Base-by-base conservation (phyloP, 2,113 vertebrate species). In the Lanius ludovicianus region DNA sequence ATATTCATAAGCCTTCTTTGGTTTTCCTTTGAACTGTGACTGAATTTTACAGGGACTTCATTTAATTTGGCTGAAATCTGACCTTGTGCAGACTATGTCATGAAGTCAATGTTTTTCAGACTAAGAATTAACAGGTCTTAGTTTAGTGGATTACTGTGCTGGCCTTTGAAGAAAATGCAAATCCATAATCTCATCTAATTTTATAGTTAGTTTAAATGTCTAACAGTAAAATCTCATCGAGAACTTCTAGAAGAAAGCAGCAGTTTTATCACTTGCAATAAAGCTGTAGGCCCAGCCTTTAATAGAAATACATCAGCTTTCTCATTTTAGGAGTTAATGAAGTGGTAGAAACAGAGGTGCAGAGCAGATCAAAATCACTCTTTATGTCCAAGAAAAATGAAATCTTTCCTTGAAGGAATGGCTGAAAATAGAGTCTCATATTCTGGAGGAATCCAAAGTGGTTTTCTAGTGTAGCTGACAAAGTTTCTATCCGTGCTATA, bases 141-240 rank as follows among this genome's bases (percentile, higher is more conserved):
- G 28, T 24, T 57, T 65, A 52, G 60, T 41, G 73, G 33, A 71
- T 95, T 90, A 81, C 24, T 75, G 56, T 59, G 39, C 50, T 80
- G 59, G 55, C 31, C 67, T 88, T 93, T 92, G 84, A 95, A 95
- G 64, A 88, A 93, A 88, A 93, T 88, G 50, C 64, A 96, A 94
- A 95, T 90, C n/a, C 37, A 60, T 79, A 91, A 91, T 87, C 33
- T 87, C 30, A 79, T 70, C n/a, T 79, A 79, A 91, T 82, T 87
- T 76, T 52, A 52, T 56, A 64, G 46, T 65, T 75, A 57, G 15
- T 49, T 81, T 87, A 76, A 94, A 73, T 73, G 70, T 64, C 74
- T 75, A 78, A 49, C 56, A 76, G 28, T 87, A 68, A 64, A 85
- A 69, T 46, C 20, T 67, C 18, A 53, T 57, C 64, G 37, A 91